Conservation (phyloP, 2,888 invertebrate species). For the Harmothoe impar region DNA sequence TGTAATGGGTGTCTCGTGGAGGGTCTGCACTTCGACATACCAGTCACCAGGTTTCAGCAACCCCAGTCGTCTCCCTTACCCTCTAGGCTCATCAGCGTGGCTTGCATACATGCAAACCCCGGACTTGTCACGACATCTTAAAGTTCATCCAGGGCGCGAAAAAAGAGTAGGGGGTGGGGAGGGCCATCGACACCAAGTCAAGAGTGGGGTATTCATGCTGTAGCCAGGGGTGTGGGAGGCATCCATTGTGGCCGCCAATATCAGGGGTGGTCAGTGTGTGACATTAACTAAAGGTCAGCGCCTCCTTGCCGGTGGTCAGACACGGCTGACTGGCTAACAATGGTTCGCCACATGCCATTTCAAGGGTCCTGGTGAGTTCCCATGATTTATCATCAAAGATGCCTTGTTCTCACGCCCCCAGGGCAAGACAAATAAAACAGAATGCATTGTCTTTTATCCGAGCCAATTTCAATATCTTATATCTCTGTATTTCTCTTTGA, state of each 20-base stretch:
- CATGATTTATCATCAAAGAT: constrained; percentile 27
- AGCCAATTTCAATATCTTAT: neutral
- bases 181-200: constrained; percentile 28
- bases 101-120: constrained; percentile 26
- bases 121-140: constrained; percentile 24
- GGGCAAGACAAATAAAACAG: neutral
- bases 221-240: neutral
- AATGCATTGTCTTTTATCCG: neutral
- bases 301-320: constrained; percentile 23
- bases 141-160: neutral
- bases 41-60: neutral
- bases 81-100: neutral
- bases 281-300: constrained; percentile 31
- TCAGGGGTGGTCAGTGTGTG: constrained; percentile 17
- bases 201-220: neutral
- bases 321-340: neutral
- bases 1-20: neutral
- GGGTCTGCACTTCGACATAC: neutral
- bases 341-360: constrained; percentile 27
- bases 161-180: neutral
- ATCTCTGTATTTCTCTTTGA: neutral
- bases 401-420: neutral
- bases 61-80: neutral
- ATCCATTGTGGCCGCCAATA: neutral
- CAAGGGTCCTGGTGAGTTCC: neutral